Evolutionary conservation across 2,888 invertebrate species (phyloP).

Genomic region (Diabrotica balteata): DNA sequence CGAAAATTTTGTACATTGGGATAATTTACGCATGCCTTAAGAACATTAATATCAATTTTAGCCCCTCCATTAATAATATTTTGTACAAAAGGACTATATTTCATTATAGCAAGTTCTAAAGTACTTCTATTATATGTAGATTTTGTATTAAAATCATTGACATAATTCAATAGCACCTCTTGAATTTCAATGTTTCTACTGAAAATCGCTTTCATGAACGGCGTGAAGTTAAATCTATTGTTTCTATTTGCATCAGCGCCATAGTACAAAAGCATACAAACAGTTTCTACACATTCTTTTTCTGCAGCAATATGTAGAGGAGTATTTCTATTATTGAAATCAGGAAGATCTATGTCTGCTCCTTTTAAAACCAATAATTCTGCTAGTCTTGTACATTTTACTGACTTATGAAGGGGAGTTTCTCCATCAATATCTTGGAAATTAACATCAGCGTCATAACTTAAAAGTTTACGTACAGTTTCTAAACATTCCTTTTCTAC

Average conservation of each 20-base stretch:
- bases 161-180: slow-evolving; percentile 42
- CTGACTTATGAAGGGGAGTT: slow-evolving; percentile 46
- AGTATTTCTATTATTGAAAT: slow-evolving; percentile 39
- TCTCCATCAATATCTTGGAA: slow-evolving; percentile 36
- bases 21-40: slow-evolving; percentile 31
- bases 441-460: slow-evolving; percentile 47
- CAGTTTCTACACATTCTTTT: slow-evolving; percentile 37
- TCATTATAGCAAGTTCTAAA: slow-evolving; percentile 40
- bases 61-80: slow-evolving; percentile 44
- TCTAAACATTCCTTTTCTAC: slow-evolving; percentile 37
- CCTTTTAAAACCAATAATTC: slow-evolving; percentile 44
- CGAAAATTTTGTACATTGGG: slow-evolving; percentile 37
- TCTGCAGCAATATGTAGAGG: slow-evolving; percentile 46
- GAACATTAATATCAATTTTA: slow-evolving; percentile 31
- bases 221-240: slow-evolving; percentile 33
- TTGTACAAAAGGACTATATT: slow-evolving; percentile 36
- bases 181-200: slow-evolving; percentile 36
- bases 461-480: slow-evolving; percentile 47
- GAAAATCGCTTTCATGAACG: slow-evolving; percentile 45
- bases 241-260: slow-evolving; percentile 43
- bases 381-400: slow-evolving; percentile 36
- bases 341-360: slow-evolving; percentile 44
- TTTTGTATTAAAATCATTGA: slow-evolving; percentile 41
- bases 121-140: slow-evolving; percentile 37
- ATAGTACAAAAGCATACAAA: slow-evolving; percentile 48